Base-by-base conservation (phyloP, 1,140 invertebrate species). In the Lasioglossum albipes region DNA sequence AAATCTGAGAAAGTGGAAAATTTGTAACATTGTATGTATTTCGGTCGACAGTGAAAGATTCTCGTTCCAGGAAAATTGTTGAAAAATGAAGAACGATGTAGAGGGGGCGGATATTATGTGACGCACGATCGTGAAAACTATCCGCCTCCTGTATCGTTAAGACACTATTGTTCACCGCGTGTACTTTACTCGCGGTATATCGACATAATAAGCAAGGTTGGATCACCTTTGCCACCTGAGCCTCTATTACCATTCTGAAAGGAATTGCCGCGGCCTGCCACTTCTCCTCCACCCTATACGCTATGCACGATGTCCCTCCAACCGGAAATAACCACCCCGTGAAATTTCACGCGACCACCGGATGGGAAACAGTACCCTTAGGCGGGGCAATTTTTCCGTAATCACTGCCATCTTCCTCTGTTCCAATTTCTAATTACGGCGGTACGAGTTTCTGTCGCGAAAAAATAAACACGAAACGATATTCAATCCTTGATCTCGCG, bases 151-250 rank as follows among this genome's bases (percentile, higher is more conserved):
- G 52, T 57, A 73, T 79, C 77, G 41, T 73, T 73, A 73, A 73
- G 77, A 65, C 27, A 66, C 27, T 31, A 74, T 79, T 73, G 77
- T 74, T 66, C 49, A 18, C 18, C 16, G 42, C 61, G 36, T 22
- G 18, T 64, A 72, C 49, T 41, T 20, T 52, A 10, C 13, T 36
- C 36, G 22, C 66, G 49, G 66, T 73, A 74, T 79, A 79, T 79
- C 70, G 77, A 79, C 62, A 71, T 74, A 79, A 79, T 74, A 79
- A 79, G 77, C 77, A 66, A 41, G 62, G 20, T 31, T 13, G 62
- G 62, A 74, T 79, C 77, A 74, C 77, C 62, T 74, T 74, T 73
- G 52, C 77, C 77, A 79, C 77, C 77, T 79, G 77, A 79, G 77
- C 62, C 77, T 70, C 70, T 79, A 79, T 79, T 79, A 67, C 70